Conservation (phyloP, 2,113 vertebrate genomes). For the Peromyscus californicus region DNA sequence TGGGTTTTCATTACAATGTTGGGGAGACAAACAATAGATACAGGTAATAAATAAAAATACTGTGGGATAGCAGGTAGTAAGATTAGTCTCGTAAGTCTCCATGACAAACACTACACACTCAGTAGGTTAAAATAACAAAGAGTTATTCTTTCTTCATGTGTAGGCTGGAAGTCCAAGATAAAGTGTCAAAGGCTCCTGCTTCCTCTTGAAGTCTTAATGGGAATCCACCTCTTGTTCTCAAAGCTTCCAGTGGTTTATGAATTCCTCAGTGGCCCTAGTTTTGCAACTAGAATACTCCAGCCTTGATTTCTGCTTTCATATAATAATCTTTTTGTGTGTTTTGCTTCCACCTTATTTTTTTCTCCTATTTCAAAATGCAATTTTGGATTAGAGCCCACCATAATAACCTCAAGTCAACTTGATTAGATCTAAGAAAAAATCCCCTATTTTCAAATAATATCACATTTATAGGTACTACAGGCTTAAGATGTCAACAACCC, state of each 20-base stretch:
- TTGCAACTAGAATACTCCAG: neutral
- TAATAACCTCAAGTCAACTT: neutral
- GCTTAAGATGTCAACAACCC: neutral
- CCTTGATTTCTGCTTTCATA: neutral
- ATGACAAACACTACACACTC: neutral
- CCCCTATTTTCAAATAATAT: neutral
- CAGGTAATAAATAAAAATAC: neutral
- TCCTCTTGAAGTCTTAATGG: neutral
- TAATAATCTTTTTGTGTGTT: neutral
- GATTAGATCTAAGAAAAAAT: neutral
- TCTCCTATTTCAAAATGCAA: neutral
- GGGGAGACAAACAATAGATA: neutral
- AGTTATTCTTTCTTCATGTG: neutral
- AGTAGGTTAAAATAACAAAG: neutral
- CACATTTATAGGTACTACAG: neutral
- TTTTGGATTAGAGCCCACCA: neutral
- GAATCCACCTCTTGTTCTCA: neutral
- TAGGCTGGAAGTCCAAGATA: neutral
- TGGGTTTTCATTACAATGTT: neutral
- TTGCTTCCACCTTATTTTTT: neutral
- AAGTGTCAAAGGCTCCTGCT: neutral
- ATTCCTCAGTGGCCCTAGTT: neutral
- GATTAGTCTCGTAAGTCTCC: neutral
- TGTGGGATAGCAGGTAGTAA: neutral
- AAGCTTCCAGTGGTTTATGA: neutral